Evolutionary conservation across 2,797 vertebrate species (phyloP), one percentile per base, ranked within the genome.

Genomic region (Labroides dimidiatus): DNA sequence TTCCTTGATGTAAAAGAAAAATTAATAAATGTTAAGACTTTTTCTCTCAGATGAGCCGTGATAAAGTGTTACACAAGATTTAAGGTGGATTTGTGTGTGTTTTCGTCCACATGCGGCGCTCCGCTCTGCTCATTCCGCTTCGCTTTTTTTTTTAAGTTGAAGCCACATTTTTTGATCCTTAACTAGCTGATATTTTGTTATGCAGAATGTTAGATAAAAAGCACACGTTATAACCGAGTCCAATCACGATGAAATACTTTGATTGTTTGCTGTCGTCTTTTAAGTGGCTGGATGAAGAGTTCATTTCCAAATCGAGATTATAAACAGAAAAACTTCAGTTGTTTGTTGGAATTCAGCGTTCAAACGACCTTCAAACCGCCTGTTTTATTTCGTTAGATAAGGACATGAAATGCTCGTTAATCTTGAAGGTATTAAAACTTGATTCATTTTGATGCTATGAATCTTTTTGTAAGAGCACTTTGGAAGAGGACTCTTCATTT

Each of bases 1-100:
- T 91, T 87, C 84, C 84, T 87, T 45, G 65, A 64, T 89, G 89
- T 91, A 75, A 81, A 87, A 86, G 72, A 86, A 82, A 33, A 84
- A 80, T 72, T 69, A 74, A 48, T 85, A 61, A 75, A 77, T 80
- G 87, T 91, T 64, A 74, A 75, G 72, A 86, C 69, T 79, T 80
- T n/a, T 83, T 67, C 62, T 80, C 69, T 72, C 71, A 67, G 80
- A 84, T 21, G 72, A 79, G 51, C 66, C 73, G 74, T 82, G 64
- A 76, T 60, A 50, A 83, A 64, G 53, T 84, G 77, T 77, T 58
- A 58, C 67, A 78, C 41, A 5, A 80, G 70, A 75, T 84, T 61
- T 78, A 65, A 63, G 80, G 58, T 73, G 75, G 63, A 65, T 27
- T 66, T 41, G 61, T 59, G 77, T 53, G 67, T 71, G 72, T 84